Evolutionary conservation across 2,113 vertebrate species (phyloP).

Genomic region (Forbesichthys papilliferus): DNA sequence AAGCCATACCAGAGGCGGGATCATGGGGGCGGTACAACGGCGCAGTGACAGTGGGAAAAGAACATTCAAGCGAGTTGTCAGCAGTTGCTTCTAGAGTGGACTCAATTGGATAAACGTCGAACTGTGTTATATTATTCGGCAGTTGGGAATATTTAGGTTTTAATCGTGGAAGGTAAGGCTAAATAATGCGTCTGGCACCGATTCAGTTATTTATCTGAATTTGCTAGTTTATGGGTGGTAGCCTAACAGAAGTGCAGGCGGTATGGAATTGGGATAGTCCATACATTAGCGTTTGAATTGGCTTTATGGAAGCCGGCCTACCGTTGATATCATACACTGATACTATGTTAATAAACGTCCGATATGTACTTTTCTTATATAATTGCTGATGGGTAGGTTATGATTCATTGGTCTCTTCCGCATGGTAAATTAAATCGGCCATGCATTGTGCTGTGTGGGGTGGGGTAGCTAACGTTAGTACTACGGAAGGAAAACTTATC

Average conservation of each 20-base stretch:
- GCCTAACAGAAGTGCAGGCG: constrained; percentile 59
- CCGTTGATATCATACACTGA: background rate
- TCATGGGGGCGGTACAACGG: constrained; percentile 17
- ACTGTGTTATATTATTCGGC: constrained; percentile 41
- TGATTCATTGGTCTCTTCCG: background rate
- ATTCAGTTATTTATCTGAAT: background rate
- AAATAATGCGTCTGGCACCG: background rate
- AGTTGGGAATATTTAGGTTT: constrained; percentile 56
- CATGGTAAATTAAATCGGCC: constrained; percentile 10
- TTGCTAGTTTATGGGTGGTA: constrained; percentile 9
- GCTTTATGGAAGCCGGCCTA: constrained; percentile 30
- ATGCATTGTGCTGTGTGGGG: constrained; percentile 31
- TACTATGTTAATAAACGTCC: constrained; percentile 12
- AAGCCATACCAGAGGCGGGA: constrained; percentile 38
- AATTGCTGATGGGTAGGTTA: background rate
- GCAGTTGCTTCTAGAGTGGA: constrained; percentile 55
- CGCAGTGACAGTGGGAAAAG: constrained; percentile 38
- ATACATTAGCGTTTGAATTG: constrained; percentile 14
- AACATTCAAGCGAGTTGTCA: constrained; percentile 39
- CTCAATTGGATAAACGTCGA: constrained; percentile 45
- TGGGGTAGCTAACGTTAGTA: constrained; percentile 55
- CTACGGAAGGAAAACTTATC: constrained; percentile 63
- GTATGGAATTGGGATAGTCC: constrained; percentile 52
- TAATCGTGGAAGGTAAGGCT: constrained; percentile 58
- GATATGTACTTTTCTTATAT: background rate